phyloP scores from a whole-genome alignment of 2,113 vertebrate species.

The Sorex fumeus region DNA sequence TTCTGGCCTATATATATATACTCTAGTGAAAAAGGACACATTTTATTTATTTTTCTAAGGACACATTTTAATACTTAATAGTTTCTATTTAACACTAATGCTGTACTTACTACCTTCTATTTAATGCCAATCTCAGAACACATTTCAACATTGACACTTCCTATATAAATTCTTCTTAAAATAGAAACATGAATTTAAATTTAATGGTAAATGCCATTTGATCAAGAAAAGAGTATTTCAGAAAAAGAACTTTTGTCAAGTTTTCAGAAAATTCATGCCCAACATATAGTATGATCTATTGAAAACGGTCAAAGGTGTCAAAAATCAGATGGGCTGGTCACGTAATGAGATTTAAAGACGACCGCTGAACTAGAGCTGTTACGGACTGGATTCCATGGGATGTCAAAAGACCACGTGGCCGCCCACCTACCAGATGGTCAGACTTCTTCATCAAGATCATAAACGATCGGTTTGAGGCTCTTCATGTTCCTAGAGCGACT shows the following conservation, averaged over 20 bases:
- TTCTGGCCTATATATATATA: background rate
- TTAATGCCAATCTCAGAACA: too few species aligned
- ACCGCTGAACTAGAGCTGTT: too few species aligned
- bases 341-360: too few species aligned
- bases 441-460: too few species aligned
- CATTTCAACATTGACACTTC: too few species aligned
- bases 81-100: too few species aligned
- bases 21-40: conserved; percentile 10
- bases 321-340: too few species aligned
- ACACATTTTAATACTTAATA: conserved; percentile 11
- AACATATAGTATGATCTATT: conserved; percentile 3
- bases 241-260: background rate
- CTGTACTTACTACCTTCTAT: background rate
- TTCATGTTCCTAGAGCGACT: too few species aligned
- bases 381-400: too few species aligned
- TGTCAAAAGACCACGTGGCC: too few species aligned
- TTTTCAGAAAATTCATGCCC: background rate
- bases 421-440: too few species aligned
- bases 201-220: conserved; percentile 49
- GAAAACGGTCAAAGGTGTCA: background rate
- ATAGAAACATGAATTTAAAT: conserved; percentile 9
- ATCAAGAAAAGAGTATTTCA: conserved; percentile 31
- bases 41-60: background rate
- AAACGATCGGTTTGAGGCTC: too few species aligned
- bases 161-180: conserved; percentile 9